Evolutionary conservation across 2,888 invertebrate species (phyloP).

Genomic region (Scelioninae gen. 2): DNA sequence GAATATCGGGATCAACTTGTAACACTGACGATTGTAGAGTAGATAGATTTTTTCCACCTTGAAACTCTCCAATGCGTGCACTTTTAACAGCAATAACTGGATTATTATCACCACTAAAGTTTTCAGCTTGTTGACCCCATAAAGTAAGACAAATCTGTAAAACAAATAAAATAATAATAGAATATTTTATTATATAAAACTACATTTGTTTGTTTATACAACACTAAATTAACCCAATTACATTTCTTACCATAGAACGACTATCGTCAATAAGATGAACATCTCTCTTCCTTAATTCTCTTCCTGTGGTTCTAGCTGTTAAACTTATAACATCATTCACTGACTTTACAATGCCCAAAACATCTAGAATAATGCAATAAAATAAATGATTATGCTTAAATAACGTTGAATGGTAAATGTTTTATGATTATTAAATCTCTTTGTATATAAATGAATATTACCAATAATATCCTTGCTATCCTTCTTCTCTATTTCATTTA

Average conservation of each 20-base stretch:
- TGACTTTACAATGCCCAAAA: constrained; percentile 90
- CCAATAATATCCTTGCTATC: constrained; percentile 84
- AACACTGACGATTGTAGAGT: constrained; percentile 79
- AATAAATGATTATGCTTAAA: too few relatives aligned
- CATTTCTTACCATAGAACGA: constrained; percentile 79
- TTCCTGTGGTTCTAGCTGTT: constrained; percentile 84
- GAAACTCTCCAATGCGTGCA: constrained; percentile 90
- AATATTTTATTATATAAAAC: too few relatives aligned
- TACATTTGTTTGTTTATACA: too few relatives aligned
- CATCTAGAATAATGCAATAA: constrained; percentile 78
- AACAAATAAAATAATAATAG: constrained; percentile 66
- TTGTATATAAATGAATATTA: constrained; percentile 68
- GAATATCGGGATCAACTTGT: constrained; percentile 91
- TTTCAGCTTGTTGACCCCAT: constrained; percentile 93
- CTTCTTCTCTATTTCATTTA: constrained; percentile 83
- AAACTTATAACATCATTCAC: constrained; percentile 84
- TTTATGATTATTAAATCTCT: too few relatives aligned
- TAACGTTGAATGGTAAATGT: too few relatives aligned
- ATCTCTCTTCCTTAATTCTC: constrained; percentile 93
- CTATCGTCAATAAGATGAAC: constrained; percentile 90
- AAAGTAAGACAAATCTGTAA: constrained; percentile 84
- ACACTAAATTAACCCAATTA: constrained; percentile 9
- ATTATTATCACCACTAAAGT: constrained; percentile 85
- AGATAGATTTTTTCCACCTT: constrained; percentile 85
- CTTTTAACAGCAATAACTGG: constrained; percentile 93